These are phyloP conservation scores for Catocala sponsa DNA, from an alignment of 2,888 invertebrate genomes.

Conservation along the genomic window DNA sequence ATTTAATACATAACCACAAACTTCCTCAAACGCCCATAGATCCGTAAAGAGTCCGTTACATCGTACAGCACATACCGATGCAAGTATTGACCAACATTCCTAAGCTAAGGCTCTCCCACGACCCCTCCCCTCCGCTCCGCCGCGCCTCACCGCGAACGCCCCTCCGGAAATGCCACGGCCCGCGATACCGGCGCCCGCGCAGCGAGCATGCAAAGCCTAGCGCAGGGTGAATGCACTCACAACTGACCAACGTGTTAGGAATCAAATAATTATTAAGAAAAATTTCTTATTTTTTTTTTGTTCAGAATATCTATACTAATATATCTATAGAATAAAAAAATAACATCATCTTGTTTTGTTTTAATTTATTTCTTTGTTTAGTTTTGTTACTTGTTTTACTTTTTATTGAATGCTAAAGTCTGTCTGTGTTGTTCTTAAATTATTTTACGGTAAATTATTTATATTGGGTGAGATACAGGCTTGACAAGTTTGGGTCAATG, in stretches of 20 bases:
- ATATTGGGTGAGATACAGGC: too few relatives aligned
- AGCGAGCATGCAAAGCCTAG: slow-evolving; percentile 73
- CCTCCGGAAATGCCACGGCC: slow-evolving; percentile 67
- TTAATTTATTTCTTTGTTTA: too few relatives aligned
- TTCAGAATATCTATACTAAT: background rate
- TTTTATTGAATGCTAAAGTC: too few relatives aligned
- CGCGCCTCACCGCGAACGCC: slow-evolving; percentile 24
- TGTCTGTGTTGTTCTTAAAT: too few relatives aligned
- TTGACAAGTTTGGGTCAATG: too few relatives aligned
- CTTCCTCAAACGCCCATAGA: slow-evolving; percentile 11
- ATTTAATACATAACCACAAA: too few relatives aligned
- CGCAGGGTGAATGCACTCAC: slow-evolving; percentile 67
- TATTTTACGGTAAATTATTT: too few relatives aligned
- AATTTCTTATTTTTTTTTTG: background rate
- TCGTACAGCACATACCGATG: slow-evolving; percentile 59
- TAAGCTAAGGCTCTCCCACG: slow-evolving; percentile 68
- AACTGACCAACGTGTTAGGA: slow-evolving; percentile 52
- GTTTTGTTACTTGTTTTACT: too few relatives aligned
- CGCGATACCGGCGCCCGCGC: slow-evolving; percentile 68
- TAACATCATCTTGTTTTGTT: too few relatives aligned
- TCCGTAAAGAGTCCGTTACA: slow-evolving; percentile 55
- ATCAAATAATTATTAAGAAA: slow-evolving; percentile 15
- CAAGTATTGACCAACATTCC: slow-evolving; percentile 69
- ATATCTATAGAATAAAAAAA: too few relatives aligned
- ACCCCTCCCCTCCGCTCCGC: slow-evolving; percentile 42